Percentiles rank a stretch among this genome's conserved stretches.
phyloP scores from a whole-genome alignment of 2,797 vertebrate genomes.

The Poecile montanus region DNA sequence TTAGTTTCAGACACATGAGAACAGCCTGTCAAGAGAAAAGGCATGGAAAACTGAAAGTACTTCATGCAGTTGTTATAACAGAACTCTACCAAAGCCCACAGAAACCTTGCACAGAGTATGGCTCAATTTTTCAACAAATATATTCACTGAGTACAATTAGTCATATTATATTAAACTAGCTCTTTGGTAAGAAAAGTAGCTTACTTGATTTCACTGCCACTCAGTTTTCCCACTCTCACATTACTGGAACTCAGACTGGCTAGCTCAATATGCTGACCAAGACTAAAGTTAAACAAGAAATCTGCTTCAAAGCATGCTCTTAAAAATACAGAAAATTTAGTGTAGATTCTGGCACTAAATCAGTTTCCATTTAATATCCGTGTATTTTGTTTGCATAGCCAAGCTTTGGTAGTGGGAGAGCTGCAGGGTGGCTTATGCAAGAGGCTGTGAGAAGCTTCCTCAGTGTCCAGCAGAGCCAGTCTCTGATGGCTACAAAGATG shows the following conservation, averaged over 20 bases:
- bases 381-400: neutral
- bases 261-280: neutral
- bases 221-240: neutral
- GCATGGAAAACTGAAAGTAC: neutral
- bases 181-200: neutral
- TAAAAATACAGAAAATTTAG: neutral
- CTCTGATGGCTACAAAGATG: neutral
- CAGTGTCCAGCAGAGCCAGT: neutral
- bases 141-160: neutral
- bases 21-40: neutral
- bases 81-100: neutral
- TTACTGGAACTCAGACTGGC: neutral
- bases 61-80: neutral
- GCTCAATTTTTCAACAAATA: neutral
- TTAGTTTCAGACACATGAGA: neutral
- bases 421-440: neutral
- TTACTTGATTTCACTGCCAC: neutral
- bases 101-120: neutral
- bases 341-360: neutral
- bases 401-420: neutral
- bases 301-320: neutral
- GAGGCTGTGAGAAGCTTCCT: neutral
- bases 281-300: neutral
- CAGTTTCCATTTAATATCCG: neutral
- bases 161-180: neutral